Evolutionary conservation across 2,888 invertebrate species (phyloP).

Genomic region (Lycia hirtaria): DNA sequence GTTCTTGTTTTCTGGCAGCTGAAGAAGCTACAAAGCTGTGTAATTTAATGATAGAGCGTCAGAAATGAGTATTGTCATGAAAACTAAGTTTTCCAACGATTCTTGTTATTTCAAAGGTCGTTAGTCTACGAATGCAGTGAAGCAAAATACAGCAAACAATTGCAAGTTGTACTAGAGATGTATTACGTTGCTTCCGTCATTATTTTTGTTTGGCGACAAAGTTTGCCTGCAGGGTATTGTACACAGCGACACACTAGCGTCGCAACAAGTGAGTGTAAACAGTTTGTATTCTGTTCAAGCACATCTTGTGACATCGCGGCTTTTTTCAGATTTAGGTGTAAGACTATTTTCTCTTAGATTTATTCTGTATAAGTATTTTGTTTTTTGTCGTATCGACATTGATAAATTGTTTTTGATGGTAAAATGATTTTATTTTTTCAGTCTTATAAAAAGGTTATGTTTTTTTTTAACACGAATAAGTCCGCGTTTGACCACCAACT

Average conservation of each 20-base stretch:
- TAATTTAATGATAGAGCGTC: background rate
- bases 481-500: too few species aligned
- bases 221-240: slow-evolving; percentile 56
- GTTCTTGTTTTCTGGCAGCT: background rate
- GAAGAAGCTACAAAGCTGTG: background rate
- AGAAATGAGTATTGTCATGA: background rate
- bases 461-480: too few species aligned
- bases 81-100: slow-evolving; percentile 13
- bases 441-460: too few species aligned
- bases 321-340: background rate
- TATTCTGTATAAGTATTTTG: too few species aligned
- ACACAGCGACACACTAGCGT: slow-evolving; percentile 43
- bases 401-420: too few species aligned
- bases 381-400: too few species aligned
- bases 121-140: slow-evolving; percentile 22
- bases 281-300: slow-evolving; percentile 32
- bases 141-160: slow-evolving; percentile 16
- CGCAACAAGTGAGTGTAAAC: slow-evolving; percentile 44
- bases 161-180: slow-evolving; percentile 34
- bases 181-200: slow-evolving; percentile 42
- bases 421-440: too few species aligned
- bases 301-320: slow-evolving; percentile 7
- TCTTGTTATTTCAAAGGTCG: slow-evolving; percentile 20
- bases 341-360: too few species aligned
- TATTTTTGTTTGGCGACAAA: slow-evolving; percentile 58